These are phyloP conservation scores for Halyomorpha halys DNA, from an alignment of 1,140 invertebrate species.

Conservation along the genomic window DNA sequence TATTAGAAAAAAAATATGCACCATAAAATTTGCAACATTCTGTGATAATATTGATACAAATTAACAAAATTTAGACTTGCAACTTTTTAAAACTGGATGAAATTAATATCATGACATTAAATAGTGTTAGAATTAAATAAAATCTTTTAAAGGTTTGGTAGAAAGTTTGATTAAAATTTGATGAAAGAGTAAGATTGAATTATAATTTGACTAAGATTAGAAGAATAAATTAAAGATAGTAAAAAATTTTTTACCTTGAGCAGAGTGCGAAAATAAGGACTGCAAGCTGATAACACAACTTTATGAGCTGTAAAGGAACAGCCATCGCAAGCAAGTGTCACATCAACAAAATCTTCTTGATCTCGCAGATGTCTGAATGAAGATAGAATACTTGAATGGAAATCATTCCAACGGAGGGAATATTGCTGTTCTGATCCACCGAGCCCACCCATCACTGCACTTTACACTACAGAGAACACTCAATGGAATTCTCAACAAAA, in stretches of 20 bases:
- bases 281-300: conserved; percentile 76
- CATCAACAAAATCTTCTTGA: conserved; percentile 82
- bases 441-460: conserved; percentile 40
- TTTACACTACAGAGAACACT: background rate
- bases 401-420: conserved; percentile 87
- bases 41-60: too few species aligned
- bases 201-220: too few species aligned
- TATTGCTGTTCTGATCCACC: conserved; percentile 71
- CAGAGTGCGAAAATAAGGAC: conserved; percentile 79
- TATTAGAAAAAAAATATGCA: too few species aligned
- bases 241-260: conserved; percentile 50
- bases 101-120: too few species aligned
- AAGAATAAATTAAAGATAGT: too few species aligned
- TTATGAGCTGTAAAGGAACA: conserved; percentile 82
- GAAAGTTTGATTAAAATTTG: too few species aligned
- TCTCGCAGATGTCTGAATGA: conserved; percentile 75
- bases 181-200: too few species aligned
- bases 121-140: too few species aligned
- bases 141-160: too few species aligned
- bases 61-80: too few species aligned
- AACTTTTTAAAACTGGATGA: too few species aligned
- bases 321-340: conserved; percentile 82
- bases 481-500: conserved; percentile 1
- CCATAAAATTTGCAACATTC: too few species aligned
- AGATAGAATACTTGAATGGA: conserved; percentile 76